Conservation (phyloP, 2,797 vertebrate species). For the Morelia viridis region DNA sequence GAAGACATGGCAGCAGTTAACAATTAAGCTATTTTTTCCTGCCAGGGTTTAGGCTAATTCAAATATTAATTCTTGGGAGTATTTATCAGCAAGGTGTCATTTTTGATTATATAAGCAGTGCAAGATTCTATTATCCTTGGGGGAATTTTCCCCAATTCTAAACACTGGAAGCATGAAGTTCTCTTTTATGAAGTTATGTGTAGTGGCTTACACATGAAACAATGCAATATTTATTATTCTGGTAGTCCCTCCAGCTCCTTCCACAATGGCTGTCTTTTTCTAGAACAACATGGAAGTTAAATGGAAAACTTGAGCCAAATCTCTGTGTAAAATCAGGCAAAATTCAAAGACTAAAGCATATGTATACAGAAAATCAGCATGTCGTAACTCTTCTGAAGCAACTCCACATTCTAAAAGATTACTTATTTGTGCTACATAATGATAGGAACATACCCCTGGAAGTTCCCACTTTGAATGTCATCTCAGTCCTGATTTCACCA, state of each 20-base stretch:
- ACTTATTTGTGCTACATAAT: not conserved
- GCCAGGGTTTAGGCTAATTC: not conserved
- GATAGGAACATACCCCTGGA: not conserved
- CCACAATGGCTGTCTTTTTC: not conserved
- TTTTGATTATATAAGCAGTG: not conserved
- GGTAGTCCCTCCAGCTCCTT: not conserved
- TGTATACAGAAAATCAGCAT: not conserved
- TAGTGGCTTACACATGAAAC: not conserved
- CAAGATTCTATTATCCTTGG: not conserved
- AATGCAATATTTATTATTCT: not conserved
- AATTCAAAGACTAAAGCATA: not conserved
- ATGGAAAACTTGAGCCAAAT: not conserved
- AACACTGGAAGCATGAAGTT: not conserved
- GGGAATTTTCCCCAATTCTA: not conserved
- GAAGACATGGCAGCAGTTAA: not conserved
- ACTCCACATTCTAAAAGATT: not conserved
- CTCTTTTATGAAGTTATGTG: not conserved
- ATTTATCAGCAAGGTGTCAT: not conserved
- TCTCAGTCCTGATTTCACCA: not conserved
- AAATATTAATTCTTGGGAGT: not conserved
- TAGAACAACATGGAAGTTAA: not conserved
- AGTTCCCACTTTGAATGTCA: not conserved
- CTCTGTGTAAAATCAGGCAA: not conserved
- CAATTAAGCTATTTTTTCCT: not conserved
- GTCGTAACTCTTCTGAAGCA: not conserved